Evolutionary conservation across 64 coral and sea anemone genomes (phyloP).

Genomic region (Orbicella faveolata): DNA sequence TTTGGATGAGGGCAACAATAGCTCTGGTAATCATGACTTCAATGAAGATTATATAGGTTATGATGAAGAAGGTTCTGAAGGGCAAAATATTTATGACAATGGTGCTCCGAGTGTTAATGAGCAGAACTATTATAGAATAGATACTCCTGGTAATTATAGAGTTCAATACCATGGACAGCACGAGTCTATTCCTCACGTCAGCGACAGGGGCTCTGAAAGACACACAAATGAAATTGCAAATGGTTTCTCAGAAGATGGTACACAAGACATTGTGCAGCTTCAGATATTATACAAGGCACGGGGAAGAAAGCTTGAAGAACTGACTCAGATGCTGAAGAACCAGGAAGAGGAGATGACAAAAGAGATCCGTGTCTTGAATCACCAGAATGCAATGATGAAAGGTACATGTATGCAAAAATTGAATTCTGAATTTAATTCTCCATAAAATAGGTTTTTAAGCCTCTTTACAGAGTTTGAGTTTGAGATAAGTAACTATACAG

Average conservation of each 20-base stretch:
- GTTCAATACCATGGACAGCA: constrained; percentile 29
- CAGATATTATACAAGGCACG: constrained; percentile 86
- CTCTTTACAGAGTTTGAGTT: too few relatives aligned
- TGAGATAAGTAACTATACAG: too few relatives aligned
- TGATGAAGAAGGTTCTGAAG: background rate
- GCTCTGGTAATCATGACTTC: background rate
- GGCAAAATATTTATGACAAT: background rate
- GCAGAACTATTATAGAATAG: constrained; percentile 8
- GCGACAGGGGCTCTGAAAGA: background rate
- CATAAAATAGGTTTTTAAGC: too few relatives aligned
- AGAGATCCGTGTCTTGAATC: constrained; percentile 89
- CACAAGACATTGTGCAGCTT: constrained; percentile 50
- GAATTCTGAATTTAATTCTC: background rate
- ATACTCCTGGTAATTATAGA: constrained; percentile 53
- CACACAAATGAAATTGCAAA: background rate
- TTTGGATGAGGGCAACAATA: background rate
- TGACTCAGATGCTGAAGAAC: constrained; percentile 65
- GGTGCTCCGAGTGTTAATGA: background rate
- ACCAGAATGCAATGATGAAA: constrained; percentile 81
- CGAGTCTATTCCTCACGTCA: background rate
- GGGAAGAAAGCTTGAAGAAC: constrained; percentile 86
- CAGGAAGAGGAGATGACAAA: constrained; percentile 86
- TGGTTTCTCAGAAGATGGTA: background rate
- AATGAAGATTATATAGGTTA: constrained; percentile 25
- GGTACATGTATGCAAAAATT: constrained; percentile 29